Evolutionary conservation across 2,797 vertebrate species (phyloP), one percentile per base, ranked within the genome.

Genomic region (Betta splendens): DNA sequence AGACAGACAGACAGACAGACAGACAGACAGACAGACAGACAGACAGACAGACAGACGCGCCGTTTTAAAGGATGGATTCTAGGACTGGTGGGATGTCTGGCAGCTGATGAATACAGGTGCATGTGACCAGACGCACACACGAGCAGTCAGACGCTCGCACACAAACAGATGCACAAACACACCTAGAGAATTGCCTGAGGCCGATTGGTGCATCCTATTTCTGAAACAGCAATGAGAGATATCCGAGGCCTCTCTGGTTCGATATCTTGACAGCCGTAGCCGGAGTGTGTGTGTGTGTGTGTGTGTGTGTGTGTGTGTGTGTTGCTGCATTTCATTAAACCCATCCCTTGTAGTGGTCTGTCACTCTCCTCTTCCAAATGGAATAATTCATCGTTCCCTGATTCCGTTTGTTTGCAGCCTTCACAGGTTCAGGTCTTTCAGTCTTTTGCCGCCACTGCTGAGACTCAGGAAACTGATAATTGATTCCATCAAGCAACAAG

Each of bases 171-270:
- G 69, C 48, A 67, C 56, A 83, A 78, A 76, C 60, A 74, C 55
- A 53, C 66, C 56, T 15, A 52, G 50, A 83, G 68, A 86, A 86
- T 83, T 65, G 91, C 93, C 91, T 1, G 55, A 79, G 92, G 93
- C 92, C 67, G 69, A 87, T 87, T 89, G 86, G 81, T 81, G 75
- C 85, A 80, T 90, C 86, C 87, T 79, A 86, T 83, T 87, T 84
- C 52, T 81, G 59, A 79, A 79, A 60, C 69, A 85, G 81, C 73
- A 60, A 81, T 75, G 75, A 80, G 89, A 85, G 84, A 84, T 84
- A 73, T 80, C 75, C 21, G 47, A 81, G 66, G 69, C 80, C 83
- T 87, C 68, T 69, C 73, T 72, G 84, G 91, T 88, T 91, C 87
- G 72, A 87, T 90, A 88, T 75, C 75, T 75, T 84, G 72, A 81